Conservation (phyloP, 2,797 vertebrate species). For the Gobio occitaniae region DNA sequence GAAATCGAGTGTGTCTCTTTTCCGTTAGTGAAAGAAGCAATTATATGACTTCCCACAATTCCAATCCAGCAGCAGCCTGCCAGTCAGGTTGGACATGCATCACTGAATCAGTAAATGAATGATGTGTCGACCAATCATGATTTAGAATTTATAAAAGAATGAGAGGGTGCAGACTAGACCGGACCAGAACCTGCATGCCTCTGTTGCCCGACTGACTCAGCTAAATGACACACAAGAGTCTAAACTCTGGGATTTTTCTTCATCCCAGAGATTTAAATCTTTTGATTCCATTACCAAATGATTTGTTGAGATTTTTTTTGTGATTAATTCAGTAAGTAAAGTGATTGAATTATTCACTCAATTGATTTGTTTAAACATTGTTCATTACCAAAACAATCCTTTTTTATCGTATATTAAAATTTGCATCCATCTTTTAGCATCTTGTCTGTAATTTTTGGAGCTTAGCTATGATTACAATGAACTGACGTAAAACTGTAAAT, state of each 20-base stretch:
- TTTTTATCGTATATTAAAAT: neutral
- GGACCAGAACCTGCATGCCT: neutral
- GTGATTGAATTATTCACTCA: neutral
- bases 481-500: neutral
- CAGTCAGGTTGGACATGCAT: conserved; percentile 4
- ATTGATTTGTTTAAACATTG: neutral
- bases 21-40: conserved; percentile 13
- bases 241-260: neutral
- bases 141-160: neutral
- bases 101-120: conserved; percentile 27
- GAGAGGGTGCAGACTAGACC: neutral
- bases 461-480: neutral
- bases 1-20: neutral
- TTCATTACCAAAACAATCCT: neutral
- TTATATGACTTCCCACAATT: conserved; percentile 24
- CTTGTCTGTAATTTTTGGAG: neutral
- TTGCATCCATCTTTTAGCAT: neutral
- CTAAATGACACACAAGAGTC: neutral
- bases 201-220: neutral
- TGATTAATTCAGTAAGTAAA: neutral
- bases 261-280: neutral
- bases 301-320: neutral
- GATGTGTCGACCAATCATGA: neutral
- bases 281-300: neutral
- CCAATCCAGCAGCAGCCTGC: neutral